Evolutionary conservation across 2,113 vertebrate species (phyloP), one percentile per base, ranked within the genome.

Genomic region (Vimba vimba): DNA sequence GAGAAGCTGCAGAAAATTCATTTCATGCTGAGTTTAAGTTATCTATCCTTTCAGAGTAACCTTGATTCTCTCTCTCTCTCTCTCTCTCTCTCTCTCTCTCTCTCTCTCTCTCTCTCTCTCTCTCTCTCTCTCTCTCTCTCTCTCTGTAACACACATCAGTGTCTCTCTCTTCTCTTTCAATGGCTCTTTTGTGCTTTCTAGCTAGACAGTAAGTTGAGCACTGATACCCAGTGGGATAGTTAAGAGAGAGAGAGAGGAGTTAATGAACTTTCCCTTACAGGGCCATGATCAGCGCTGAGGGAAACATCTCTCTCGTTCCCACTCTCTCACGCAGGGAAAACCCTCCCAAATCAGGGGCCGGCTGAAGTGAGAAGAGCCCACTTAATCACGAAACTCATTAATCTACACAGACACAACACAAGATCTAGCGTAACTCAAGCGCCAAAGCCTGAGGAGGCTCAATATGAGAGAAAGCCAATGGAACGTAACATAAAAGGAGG

Each of bases 171-270:
- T 75, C 52, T 83, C 68, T 68, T 84, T 85, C 78, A 76, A 81
- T 92, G 88, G 86, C 87, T 89, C 87, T 81, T 82, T 80, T 81
- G 74, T 84, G 11, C 33, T 78, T 47, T 79, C 55, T 84, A 60
- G 59, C 23, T 80, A 64, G 23, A 79, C 43, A 30, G 52, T 36
- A 78, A 55, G 55, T 82, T 82, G 59, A 57, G 47, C 17, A n/a
- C n/a, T 47, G 59, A 57, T 78, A n/a, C 59, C 39, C 27, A 79
- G 36, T 79, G 60, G 62, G 60, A 78, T 33, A 25, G 79, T 86
- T 82, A 52, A 83, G 17, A 71, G 66, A 39, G 47, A 39, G 47
- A 71, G 33, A 78, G 27, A 74, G 27, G 6, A 87, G 73, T 30
- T 69, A 83, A 87, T 62, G 71, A 87, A 68, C 59, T 76, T 80